Conservation (phyloP, 2,797 vertebrate species). For the Danio tinwini region DNA sequence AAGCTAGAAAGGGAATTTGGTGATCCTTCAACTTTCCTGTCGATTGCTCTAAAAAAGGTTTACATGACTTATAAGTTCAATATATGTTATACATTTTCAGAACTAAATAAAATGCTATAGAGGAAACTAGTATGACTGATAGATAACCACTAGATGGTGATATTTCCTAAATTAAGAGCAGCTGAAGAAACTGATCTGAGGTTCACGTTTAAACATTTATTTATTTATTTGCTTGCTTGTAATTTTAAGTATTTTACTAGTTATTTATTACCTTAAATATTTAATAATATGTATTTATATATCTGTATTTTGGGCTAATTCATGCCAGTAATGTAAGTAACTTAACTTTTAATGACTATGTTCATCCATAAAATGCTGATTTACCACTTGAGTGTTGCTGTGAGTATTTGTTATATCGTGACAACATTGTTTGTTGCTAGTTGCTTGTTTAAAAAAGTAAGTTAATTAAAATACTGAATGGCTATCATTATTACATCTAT, state of each 20-base stretch:
- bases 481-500: neutral
- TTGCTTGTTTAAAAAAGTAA: neutral
- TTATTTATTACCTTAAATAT: neutral
- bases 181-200: neutral
- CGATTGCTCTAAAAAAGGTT: neutral
- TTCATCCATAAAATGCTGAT: neutral
- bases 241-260: neutral
- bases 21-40: neutral
- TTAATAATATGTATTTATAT: neutral
- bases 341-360: neutral
- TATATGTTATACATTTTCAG: neutral
- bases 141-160: constrained; percentile 38
- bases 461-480: neutral
- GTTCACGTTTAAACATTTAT: neutral
- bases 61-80: too few relatives aligned
- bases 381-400: neutral
- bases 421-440: neutral
- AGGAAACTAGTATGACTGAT: neutral
- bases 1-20: neutral
- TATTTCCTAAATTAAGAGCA: constrained; percentile 9
- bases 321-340: neutral
- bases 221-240: neutral
- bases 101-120: neutral
- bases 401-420: neutral
- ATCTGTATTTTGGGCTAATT: neutral